Base-by-base conservation (phyloP, 2,113 vertebrate species). In the Coregonus clupeaformis region DNA sequence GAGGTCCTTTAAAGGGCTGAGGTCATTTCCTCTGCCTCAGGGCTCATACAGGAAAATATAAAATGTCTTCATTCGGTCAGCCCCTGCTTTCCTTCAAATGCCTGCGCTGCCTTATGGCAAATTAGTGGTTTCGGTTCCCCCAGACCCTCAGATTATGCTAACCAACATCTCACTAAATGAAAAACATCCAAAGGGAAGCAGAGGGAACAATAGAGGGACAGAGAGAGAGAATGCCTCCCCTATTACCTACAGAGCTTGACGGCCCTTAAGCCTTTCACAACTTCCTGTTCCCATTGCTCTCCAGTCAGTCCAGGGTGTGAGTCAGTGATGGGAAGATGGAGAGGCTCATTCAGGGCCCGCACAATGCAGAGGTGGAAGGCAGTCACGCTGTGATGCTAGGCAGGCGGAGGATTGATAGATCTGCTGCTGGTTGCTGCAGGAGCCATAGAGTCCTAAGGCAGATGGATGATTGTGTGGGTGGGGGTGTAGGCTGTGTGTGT, bases 21-120 rank as follows among this genome's bases (percentile, higher is more conserved):
- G 96, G 94, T 96, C 93, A 96, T 95, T 97, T 96, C 95, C 95
- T 94, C 88, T 93, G 85, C 90, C 93, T 94, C 87, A 79, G 82
- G 32, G 91, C 88, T 92, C 84, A 24, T 92, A 91, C 85, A 93
- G 88, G 83, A 91, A 84, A 18, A 93, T 93, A 94, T 74, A 82
- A 86, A 55, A 90, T 55, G 90, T 91, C 83, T 93, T 90, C 90
- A 91, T 93, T 93, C 27, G 87, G 92, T 94, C 91, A 91, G 14
- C 88, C 84, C 90, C 91, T 92, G 94, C 90, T 91, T 93, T 87
- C 87, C 90, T 90, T 90, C 93, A 92, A 92, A 94, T 90, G 92
- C 90, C 86, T 92, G 77, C 65, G 86, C 90, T 86, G 87, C 83
- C 83, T 91, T 93, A 88, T 78, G n/a, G n/a, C n/a, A n/a, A n/a